A percentile compares a stretch with the other conserved stretches of the same genome.
Evolutionary conservation across 2,888 invertebrate genomes (phyloP).

Genomic region (Melanotus villosus): DNA sequence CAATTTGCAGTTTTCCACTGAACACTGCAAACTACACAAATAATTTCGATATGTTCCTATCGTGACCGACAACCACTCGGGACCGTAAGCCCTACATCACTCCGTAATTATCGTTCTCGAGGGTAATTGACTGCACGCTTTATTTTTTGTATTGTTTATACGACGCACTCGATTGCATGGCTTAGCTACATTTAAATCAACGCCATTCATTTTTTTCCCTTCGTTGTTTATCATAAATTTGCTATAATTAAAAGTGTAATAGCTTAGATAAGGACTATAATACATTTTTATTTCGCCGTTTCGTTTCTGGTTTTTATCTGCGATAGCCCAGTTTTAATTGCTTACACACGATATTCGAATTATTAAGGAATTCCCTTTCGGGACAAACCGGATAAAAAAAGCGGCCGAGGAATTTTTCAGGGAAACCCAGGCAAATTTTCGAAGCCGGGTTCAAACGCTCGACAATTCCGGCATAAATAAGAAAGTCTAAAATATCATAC

Average conservation of each 20-base stretch:
- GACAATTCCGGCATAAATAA: conserved; percentile 29
- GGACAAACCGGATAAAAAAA: not conserved
- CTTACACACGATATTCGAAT: conserved; percentile 23
- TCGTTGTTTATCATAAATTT: conserved; percentile 43
- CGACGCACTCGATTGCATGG: conserved; percentile 47
- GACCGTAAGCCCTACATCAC: conserved; percentile 23
- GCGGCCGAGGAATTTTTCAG: conserved; percentile 8
- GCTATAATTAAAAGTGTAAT: conserved; percentile 44
- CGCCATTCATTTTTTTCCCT: conserved; percentile 45
- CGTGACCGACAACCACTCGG: conserved; percentile 43
- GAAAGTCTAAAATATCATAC: conserved; percentile 41
- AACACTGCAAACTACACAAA: conserved; percentile 33
- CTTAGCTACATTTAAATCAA: conserved; percentile 45
- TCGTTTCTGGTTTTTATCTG: conserved; percentile 30
- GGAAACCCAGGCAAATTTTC: conserved; percentile 8
- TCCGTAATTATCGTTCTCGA: conserved; percentile 51
- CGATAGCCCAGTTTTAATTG: conserved; percentile 27
- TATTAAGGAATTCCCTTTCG: conserved; percentile 3
- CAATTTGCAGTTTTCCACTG: conserved; percentile 4
- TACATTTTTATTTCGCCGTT: conserved; percentile 31
- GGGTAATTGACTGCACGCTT: conserved; percentile 52
- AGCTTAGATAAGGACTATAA: conserved; percentile 34
- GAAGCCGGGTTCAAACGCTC: conserved; percentile 13
- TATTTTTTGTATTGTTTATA: conserved; percentile 41
- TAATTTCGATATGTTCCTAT: conserved; percentile 44